Base-by-base conservation (phyloP, 2,888 invertebrate genomes). In the Rhopalosiphum nymphaeae region DNA sequence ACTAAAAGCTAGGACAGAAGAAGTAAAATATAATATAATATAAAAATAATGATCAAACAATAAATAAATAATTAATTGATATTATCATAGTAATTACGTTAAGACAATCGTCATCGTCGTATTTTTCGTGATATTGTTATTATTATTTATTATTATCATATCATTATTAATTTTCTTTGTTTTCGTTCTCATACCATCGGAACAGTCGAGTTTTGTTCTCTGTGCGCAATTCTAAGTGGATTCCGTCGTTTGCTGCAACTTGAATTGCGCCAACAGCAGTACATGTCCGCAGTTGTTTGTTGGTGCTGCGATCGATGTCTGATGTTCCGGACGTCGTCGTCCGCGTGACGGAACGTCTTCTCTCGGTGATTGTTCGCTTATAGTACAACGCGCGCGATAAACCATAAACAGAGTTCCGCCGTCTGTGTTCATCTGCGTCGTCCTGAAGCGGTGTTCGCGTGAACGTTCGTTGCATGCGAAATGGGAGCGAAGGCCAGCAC, bases 401-500 rank as follows among this genome's bases (percentile, higher is more conserved):
- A 36, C 36, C 36, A 78, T 11, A 46, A 26, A 36, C 56, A 78
- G 26, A 78, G 36, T 36, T 26, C 25, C 26, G 21, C n/a, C 36
- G 49, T 78, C 49, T 11, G 67, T 90, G 90, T 36, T 29, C 78
- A 16, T 89, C 26, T 29, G 44, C 26, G 46, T 87, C 87, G 61
- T 92, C 91, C 49, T 49, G 56, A 26, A 13, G 57, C 25, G n/a
- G 78, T 56, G 26, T 16, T 57, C 46, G 21, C 49, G 91, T 49
- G 26, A 53, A 61, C 88, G 93, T 85, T 16, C 53, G 57, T 94
- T 89, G 93, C 93, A 94, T 94, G 94, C 85, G 95, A 95, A 88
- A 98, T 98, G 98, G 98, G 98, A 96, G 98, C 98, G 96, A 98
- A 98, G 96, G 97, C 98, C 95, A 98, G 98, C 96, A 98, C 98